These are phyloP conservation scores for Zaprionus tsacasi DNA, from an alignment of 1,140 invertebrate genomes.

Conservation along the genomic window DNA sequence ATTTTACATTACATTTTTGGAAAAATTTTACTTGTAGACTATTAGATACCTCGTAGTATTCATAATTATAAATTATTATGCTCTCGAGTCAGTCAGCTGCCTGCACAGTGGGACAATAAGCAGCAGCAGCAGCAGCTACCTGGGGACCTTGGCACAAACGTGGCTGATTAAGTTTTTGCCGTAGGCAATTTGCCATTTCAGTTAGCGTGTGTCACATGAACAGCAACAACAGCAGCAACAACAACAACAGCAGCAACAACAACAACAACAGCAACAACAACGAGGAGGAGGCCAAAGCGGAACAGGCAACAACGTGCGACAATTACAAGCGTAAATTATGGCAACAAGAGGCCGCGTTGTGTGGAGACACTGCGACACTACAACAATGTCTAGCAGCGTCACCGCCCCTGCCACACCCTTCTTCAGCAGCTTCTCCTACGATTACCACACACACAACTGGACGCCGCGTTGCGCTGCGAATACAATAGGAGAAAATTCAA, in stretches of 20 bases:
- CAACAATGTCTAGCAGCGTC: conserved; percentile 22
- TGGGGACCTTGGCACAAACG: conserved; percentile 55
- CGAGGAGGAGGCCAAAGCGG: conserved; percentile 31
- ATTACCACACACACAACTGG: conserved; percentile 31
- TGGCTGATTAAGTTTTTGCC: conserved; percentile 75
- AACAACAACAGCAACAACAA: conserved; percentile 25
- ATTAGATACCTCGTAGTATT: too few relatives aligned
- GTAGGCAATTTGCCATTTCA: conserved; percentile 72
- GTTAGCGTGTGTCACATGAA: conserved; percentile 63
- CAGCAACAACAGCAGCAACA: conserved; percentile 34
- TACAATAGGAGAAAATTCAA: conserved; percentile 55
- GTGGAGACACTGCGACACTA: conserved; percentile 29
- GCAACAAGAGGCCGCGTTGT: conserved; percentile 51
- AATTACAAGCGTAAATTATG: conserved; percentile 78
- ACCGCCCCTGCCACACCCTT: conserved; percentile 12
- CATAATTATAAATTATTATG: not conserved
- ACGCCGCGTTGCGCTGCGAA: conserved; percentile 31
- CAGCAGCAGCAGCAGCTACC: not conserved
- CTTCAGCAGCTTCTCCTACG: not conserved
- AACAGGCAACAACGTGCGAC: conserved; percentile 67
- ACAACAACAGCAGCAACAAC: conserved; percentile 26
- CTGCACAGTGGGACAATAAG: conserved; percentile 14
- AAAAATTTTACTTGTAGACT: not conserved
- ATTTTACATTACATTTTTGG: too few relatives aligned
- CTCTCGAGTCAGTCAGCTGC: not conserved